Evolutionary conservation across 2,888 invertebrate species (phyloP).

Genomic region (Heliconius erato): DNA sequence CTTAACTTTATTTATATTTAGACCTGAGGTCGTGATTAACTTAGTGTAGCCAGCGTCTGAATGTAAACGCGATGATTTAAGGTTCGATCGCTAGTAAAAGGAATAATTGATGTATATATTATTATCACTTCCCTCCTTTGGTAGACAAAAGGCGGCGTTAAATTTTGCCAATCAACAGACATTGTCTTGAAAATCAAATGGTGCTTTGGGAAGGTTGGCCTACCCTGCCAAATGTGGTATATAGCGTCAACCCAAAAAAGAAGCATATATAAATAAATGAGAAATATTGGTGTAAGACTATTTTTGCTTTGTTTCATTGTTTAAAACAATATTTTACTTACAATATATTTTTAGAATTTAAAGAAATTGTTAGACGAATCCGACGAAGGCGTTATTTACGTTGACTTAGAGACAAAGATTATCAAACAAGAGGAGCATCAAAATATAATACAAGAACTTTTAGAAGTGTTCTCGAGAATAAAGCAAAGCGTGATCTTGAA

Average conservation of each 20-base stretch:
- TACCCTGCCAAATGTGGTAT: too few species aligned
- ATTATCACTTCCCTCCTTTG: too few species aligned
- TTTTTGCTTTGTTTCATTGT: background rate
- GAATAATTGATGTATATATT: too few species aligned
- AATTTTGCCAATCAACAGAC: too few species aligned
- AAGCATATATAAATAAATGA: too few species aligned
- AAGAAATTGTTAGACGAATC: constrained; percentile 70
- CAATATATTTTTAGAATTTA: constrained; percentile 61
- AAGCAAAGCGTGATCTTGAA: constrained; percentile 81
- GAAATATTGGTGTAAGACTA: background rate
- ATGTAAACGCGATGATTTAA: too few species aligned
- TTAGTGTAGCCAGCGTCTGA: too few species aligned
- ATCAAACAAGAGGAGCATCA: constrained; percentile 67
- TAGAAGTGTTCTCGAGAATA: constrained; percentile 68
- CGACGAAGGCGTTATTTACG: constrained; percentile 76
- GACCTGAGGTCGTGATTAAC: background rate
- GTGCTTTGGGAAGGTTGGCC: too few species aligned
- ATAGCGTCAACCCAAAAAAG: too few species aligned
- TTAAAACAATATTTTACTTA: background rate
- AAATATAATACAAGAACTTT: constrained; percentile 61
- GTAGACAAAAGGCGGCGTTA: too few species aligned
- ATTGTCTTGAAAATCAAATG: too few species aligned
- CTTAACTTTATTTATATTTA: background rate
- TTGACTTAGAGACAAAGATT: constrained; percentile 77
- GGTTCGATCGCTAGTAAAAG: too few species aligned